Percentiles rank a stretch among this genome's conserved stretches.
phyloP scores from a whole-genome alignment of 2,888 invertebrate species.

The Rhaphigaster nebulosa region DNA sequence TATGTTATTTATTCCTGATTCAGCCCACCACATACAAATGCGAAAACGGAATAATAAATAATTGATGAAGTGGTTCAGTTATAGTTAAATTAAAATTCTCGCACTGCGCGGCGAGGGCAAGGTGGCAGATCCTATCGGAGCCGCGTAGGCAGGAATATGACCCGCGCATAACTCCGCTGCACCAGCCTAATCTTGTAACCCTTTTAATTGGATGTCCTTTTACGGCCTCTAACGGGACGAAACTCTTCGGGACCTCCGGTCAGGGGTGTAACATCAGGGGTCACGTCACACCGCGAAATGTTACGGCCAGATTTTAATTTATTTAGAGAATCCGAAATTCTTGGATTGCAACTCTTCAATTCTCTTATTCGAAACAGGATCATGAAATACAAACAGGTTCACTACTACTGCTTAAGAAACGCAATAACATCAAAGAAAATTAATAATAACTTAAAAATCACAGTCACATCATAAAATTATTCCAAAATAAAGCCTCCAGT shows the following conservation, averaged over 20 bases:
- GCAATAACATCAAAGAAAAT: too few species aligned
- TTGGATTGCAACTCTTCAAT: background rate
- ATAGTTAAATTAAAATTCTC: constrained; percentile 23
- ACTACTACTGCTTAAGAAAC: too few species aligned
- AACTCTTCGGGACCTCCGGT: background rate
- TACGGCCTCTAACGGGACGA: constrained; percentile 8
- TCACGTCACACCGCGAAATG: background rate
- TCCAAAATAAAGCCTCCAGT: too few species aligned
- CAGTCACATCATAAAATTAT: too few species aligned
- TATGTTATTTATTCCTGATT: background rate
- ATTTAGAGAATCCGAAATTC: background rate
- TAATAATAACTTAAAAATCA: too few species aligned
- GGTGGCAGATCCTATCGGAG: background rate
- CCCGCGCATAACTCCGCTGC: constrained; percentile 31
- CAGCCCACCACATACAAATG: background rate
- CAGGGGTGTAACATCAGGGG: background rate
- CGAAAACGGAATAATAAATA: background rate
- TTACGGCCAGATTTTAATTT: background rate
- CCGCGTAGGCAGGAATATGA: constrained; percentile 28
- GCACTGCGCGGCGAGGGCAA: background rate
- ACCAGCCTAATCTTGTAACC: constrained; percentile 22
- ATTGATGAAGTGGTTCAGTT: constrained; percentile 35
- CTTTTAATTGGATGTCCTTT: constrained; percentile 42
- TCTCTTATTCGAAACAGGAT: background rate
- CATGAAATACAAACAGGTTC: too few species aligned